A percentile compares a stretch with the other conserved stretches of the same genome.
These are phyloP conservation scores for Poeciliopsis presidionis DNA, from an alignment of 2,797 vertebrate genomes.

Conservation along the genomic window DNA sequence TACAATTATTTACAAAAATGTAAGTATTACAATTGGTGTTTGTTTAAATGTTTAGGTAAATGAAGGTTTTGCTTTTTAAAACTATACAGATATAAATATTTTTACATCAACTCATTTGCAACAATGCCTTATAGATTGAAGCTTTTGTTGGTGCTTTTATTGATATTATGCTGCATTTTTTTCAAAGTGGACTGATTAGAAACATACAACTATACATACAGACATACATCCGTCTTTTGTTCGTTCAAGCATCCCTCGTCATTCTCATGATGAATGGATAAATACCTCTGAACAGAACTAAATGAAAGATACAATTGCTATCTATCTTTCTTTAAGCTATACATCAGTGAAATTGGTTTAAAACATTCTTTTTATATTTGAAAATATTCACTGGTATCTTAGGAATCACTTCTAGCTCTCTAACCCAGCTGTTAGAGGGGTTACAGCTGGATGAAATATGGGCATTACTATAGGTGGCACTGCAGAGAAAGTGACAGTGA, in stretches of 20 bases:
- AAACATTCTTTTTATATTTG: no score
- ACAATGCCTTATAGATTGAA: not conserved
- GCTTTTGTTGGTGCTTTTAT: not conserved
- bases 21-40: not conserved
- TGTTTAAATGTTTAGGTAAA: not conserved
- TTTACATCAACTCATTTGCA: not conserved
- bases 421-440: no score
- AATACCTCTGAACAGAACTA: not conserved
- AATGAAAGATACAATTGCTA: not conserved
- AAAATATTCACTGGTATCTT: not conserved
- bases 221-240: not conserved
- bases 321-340: not conserved
- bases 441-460: not conserved
- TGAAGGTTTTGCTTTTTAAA: not conserved
- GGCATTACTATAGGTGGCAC: not conserved
- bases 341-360: not conserved
- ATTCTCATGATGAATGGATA: not conserved
- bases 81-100: not conserved
- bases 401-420: not conserved
- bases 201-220: not conserved
- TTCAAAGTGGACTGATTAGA: not conserved
- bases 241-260: not conserved
- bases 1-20: not conserved
- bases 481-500: not conserved
- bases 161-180: not conserved